Percentiles rank a stretch among this genome's conserved stretches.
These are phyloP conservation scores for Abramis brama DNA, from an alignment of 2,113 vertebrate species.

Conservation along the genomic window DNA sequence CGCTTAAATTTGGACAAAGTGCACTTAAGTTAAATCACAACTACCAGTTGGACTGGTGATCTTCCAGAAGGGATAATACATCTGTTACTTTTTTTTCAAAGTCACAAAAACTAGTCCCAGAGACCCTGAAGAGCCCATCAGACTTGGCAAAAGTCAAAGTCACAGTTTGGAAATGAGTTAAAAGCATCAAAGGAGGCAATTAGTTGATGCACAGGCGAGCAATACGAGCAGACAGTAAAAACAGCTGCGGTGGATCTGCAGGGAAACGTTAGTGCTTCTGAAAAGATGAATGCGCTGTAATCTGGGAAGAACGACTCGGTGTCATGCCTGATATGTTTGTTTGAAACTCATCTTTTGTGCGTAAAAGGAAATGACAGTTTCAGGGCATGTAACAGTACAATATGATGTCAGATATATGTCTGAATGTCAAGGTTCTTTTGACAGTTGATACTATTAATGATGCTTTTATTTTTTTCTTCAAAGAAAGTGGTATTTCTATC, in stretches of 20 bases:
- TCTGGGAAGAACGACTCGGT: not conserved
- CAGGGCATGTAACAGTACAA: not conserved
- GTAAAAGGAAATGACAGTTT: not conserved
- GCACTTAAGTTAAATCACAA: slow-evolving; percentile 37
- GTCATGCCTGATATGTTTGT: slow-evolving; percentile 4
- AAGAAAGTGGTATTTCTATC: slow-evolving; percentile 55
- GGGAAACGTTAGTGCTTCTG: not conserved
- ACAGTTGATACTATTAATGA: slow-evolving; percentile 32
- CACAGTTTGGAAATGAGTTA: slow-evolving; percentile 27
- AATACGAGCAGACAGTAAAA: slow-evolving; percentile 35
- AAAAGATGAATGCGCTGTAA: not conserved
- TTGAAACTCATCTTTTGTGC: slow-evolving; percentile 4
- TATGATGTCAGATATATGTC: slow-evolving; percentile 10
- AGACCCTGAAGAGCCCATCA: slow-evolving; percentile 10
- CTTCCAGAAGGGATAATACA: slow-evolving; percentile 41
- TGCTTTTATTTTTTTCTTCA: slow-evolving; percentile 31
- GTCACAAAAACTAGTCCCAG: slow-evolving; percentile 41
- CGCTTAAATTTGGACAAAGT: slow-evolving; percentile 27
- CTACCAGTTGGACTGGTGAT: slow-evolving; percentile 40
- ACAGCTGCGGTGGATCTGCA: slow-evolving; percentile 26
- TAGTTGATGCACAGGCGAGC: slow-evolving; percentile 11
- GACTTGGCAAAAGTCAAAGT: slow-evolving; percentile 39
- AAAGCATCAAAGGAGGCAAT: slow-evolving; percentile 48
- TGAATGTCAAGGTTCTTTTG: slow-evolving; percentile 28
- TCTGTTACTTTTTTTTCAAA: slow-evolving; percentile 41